A percentile compares a stretch with the other conserved stretches of the same genome.
Evolutionary conservation across 1,140 invertebrate species (phyloP).

Genomic region (Philaenus spumarius): DNA sequence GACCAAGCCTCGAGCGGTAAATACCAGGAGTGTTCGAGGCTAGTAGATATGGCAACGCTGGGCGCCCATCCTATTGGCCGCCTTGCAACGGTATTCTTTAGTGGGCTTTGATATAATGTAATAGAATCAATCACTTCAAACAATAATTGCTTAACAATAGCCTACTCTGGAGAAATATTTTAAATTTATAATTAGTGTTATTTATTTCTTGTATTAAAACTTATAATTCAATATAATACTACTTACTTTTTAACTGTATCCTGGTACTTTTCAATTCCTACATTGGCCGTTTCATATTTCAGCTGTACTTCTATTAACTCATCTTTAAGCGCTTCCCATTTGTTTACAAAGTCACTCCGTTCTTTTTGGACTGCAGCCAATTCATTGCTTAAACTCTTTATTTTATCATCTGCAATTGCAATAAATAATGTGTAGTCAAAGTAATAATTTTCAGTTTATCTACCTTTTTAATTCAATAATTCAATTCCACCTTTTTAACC

Average conservation of each 20-base stretch:
- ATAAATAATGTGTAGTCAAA: no score
- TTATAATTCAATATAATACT: not conserved
- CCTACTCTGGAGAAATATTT: not conserved
- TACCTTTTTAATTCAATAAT: no score
- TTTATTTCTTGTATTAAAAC: not conserved
- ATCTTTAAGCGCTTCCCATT: conserved; percentile 53
- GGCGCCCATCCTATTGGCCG: no score
- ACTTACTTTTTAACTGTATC: conserved; percentile 43
- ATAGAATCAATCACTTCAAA: not conserved
- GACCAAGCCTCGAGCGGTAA: no score
- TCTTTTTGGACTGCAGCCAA: conserved; percentile 40
- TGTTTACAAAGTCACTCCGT: conserved; percentile 47
- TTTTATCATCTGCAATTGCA: conserved; percentile 53
- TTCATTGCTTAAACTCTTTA: conserved; percentile 41
- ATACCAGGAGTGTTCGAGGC: no score
- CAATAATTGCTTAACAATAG: not conserved
- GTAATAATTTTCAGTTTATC: no score
- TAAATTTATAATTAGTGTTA: not conserved
- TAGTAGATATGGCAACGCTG: no score
- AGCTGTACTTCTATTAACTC: conserved; percentile 55
- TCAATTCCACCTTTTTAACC: no score
- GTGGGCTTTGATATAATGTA: no score
- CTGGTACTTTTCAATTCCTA: conserved; percentile 54
- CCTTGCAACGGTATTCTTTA: no score
- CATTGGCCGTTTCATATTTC: conserved; percentile 50